These are phyloP conservation scores for Papilio elwesi DNA, from an alignment of 2,888 invertebrate genomes.

Conservation along the genomic window DNA sequence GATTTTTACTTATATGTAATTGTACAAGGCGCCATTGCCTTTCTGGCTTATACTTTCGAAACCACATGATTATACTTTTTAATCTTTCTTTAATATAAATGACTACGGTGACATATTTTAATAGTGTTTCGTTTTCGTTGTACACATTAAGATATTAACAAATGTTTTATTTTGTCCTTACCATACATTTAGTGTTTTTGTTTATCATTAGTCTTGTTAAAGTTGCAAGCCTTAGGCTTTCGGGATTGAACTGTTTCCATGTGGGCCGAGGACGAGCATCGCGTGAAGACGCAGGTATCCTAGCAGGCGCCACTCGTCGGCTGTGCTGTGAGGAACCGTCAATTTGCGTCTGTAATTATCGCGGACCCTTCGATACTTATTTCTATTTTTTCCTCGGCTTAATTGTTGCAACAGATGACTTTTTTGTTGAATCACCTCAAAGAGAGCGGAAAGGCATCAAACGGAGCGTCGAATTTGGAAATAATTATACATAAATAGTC, in stretches of 20 bases:
- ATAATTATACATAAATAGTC: slow-evolving; percentile 85
- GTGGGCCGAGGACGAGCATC: slow-evolving; percentile 47
- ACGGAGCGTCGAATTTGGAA: slow-evolving; percentile 84
- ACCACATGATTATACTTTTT: slow-evolving; percentile 44
- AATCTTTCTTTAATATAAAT: not conserved
- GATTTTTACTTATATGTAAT: slow-evolving; percentile 74
- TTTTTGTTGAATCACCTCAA: slow-evolving; percentile 83
- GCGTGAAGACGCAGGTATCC: slow-evolving; percentile 75
- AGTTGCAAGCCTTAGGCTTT: slow-evolving; percentile 25
- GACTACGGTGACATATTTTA: slow-evolving; percentile 47
- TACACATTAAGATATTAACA: not conserved
- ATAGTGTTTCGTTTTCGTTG: slow-evolving; percentile 45
- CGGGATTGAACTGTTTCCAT: slow-evolving; percentile 17
- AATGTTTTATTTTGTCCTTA: not conserved
- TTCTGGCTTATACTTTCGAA: slow-evolving; percentile 52
- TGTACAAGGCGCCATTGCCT: slow-evolving; percentile 65
- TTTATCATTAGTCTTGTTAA: not conserved
- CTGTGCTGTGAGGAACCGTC: slow-evolving; percentile 78
- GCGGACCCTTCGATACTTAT: slow-evolving; percentile 84
- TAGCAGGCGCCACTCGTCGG: slow-evolving; percentile 76
- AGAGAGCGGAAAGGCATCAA: slow-evolving; percentile 85
- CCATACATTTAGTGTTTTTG: not conserved
- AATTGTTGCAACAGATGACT: slow-evolving; percentile 85
- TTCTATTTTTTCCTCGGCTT: slow-evolving; percentile 80
- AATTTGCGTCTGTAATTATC: slow-evolving; percentile 84